Evolutionary conservation across 2,888 invertebrate genomes (phyloP).

Genomic region (Meliscaeva auricollis): DNA sequence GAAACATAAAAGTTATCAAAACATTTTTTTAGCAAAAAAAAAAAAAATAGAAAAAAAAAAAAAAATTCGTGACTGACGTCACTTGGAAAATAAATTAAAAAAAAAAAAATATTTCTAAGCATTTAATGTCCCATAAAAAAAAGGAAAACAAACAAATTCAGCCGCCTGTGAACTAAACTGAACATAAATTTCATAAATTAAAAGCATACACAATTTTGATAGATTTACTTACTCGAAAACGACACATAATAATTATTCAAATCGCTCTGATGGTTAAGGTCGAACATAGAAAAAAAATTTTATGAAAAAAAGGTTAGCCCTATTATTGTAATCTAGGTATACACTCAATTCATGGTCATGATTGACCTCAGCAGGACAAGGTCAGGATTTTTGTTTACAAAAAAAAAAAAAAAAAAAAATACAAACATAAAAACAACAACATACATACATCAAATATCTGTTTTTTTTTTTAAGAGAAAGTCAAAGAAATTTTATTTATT

Average conservation of each 20-base stretch:
- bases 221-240: constrained; percentile 22
- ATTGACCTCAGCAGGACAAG: constrained; percentile 72
- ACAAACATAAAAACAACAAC: constrained; percentile 5
- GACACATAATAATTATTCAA: constrained; percentile 16
- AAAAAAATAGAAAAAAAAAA: neutral
- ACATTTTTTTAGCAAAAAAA: constrained; percentile 3
- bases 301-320: neutral
- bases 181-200: constrained; percentile 50
- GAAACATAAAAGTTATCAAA: no score
- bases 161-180: neutral
- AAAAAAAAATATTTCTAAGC: neutral
- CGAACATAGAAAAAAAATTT: no score
- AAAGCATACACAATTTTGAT: constrained; percentile 27
- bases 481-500: constrained; percentile 19
- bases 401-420: constrained; percentile 1
- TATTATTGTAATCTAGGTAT: constrained; percentile 32
- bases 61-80: neutral
- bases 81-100: neutral
- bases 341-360: constrained; percentile 28
- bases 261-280: constrained; percentile 43
- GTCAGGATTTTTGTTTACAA: constrained; percentile 55
- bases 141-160: constrained; percentile 1
- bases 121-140: neutral
- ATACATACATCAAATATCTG: neutral
- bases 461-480: constrained; percentile 30